These are phyloP conservation scores for Platichthys stellatus DNA, from an alignment of 2,113 vertebrate genomes.

Conservation along the genomic window DNA sequence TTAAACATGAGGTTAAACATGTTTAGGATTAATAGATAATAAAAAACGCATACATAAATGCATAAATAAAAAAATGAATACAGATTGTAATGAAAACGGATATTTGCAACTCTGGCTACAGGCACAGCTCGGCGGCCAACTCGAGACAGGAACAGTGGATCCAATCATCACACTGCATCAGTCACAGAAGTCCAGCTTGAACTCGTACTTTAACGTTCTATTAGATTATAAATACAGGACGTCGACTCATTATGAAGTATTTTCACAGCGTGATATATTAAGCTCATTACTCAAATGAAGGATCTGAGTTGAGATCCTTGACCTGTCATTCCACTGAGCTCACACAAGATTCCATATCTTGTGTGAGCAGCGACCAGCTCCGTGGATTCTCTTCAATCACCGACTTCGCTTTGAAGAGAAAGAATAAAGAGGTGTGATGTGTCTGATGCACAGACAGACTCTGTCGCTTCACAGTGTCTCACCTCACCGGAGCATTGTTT, in stretches of 20 bases:
- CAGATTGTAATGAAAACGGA: too few species aligned
- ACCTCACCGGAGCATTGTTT: neutral
- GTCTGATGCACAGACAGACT: slow-evolving; percentile 21
- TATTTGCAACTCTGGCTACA: too few species aligned
- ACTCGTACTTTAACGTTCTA: neutral
- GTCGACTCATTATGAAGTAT: neutral
- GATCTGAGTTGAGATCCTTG: neutral
- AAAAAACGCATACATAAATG: too few species aligned
- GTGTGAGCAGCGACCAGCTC: slow-evolving; percentile 1
- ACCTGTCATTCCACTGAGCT: neutral
- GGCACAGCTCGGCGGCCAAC: too few species aligned
- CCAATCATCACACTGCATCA: too few species aligned
- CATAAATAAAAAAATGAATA: too few species aligned
- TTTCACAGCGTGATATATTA: neutral
- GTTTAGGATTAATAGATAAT: too few species aligned
- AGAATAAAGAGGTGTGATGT: neutral
- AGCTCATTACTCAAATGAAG: neutral
- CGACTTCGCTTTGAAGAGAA: neutral
- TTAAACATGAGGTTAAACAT: too few species aligned
- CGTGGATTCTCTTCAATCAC: slow-evolving; percentile 7
- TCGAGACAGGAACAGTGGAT: too few species aligned
- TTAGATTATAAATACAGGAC: neutral
- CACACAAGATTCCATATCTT: neutral
- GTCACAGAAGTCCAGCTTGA: neutral
- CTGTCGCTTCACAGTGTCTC: neutral